phyloP scores from a whole-genome alignment of 2,113 vertebrate species.

The Heteronetta atricapilla region DNA sequence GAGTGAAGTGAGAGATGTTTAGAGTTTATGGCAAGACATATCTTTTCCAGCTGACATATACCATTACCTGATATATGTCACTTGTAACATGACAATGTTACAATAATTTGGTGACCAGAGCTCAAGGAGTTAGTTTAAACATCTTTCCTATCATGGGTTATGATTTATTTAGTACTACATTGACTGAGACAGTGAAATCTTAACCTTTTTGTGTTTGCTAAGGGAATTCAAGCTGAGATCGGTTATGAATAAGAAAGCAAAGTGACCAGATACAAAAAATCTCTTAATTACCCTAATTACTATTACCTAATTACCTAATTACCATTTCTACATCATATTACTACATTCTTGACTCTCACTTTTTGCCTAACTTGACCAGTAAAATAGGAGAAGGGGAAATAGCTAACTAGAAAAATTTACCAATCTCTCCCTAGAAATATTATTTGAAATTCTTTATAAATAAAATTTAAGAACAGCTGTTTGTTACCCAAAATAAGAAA shows the following conservation, averaged over 20 bases:
- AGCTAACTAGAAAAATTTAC: neutral
- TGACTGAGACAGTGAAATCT: conserved; percentile 66
- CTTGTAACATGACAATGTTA: conserved; percentile 75
- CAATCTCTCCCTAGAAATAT: neutral
- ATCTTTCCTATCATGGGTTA: conserved; percentile 67
- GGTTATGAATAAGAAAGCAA: conserved; percentile 66
- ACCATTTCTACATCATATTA: neutral
- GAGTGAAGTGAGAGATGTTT: conserved; percentile 90
- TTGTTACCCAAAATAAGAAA: conserved; percentile 59
- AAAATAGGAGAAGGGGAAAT: neutral
- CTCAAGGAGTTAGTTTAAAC: conserved; percentile 72
- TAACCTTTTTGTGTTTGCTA: conserved; percentile 62
- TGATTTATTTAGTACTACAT: conserved; percentile 54
- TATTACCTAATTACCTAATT: too few species aligned
- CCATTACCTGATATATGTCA: conserved; percentile 87
- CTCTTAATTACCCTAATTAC: neutral
- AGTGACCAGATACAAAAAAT: conserved; percentile 57
- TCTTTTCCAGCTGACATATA: conserved; percentile 91
- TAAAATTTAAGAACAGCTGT: conserved; percentile 57
- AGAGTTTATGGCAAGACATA: conserved; percentile 81
- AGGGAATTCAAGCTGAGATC: conserved; percentile 68
- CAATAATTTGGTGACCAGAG: conserved; percentile 79
- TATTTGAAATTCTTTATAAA: conserved; percentile 39
- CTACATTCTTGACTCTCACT: accelerated
- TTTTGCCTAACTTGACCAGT: neutral